These are phyloP conservation scores for Aphis craccivora DNA, from an alignment of 1,140 invertebrate genomes.

Conservation along the genomic window DNA sequence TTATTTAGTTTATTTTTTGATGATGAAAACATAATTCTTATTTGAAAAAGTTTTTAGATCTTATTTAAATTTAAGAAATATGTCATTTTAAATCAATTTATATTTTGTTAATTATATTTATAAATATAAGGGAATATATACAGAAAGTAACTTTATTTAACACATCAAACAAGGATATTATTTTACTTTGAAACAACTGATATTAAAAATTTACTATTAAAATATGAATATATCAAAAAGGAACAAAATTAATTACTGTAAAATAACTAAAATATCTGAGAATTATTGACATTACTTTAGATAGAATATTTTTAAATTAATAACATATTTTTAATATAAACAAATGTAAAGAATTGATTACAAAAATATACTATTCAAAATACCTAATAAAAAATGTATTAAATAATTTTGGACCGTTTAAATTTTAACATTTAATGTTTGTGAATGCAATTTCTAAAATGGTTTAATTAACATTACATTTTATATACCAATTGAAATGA, in stretches of 20 bases:
- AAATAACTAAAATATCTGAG: neutral
- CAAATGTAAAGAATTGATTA: neutral
- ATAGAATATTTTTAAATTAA: neutral
- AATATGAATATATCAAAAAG: neutral
- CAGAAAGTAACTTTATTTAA: neutral
- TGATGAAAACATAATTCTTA: too few species aligned
- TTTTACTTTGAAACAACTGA: neutral
- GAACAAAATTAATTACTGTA: neutral
- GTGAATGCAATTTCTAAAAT: neutral
- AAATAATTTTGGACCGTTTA: neutral
- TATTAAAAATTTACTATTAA: neutral
- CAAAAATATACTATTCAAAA: neutral
- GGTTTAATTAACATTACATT: neutral
- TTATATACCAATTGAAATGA: too few species aligned
- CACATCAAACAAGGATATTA: neutral
- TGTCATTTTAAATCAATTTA: neutral
- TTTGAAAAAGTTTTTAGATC: neutral
- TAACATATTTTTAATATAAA: neutral
- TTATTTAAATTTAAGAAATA: neutral
- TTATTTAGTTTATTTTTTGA: neutral
- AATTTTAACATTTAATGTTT: too few species aligned
- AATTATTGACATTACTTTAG: neutral
- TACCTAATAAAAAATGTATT: neutral
- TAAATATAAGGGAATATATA: neutral
- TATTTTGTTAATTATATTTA: neutral